phyloP scores from a whole-genome alignment of 2,113 vertebrate species.

The Noctilio leporinus region DNA sequence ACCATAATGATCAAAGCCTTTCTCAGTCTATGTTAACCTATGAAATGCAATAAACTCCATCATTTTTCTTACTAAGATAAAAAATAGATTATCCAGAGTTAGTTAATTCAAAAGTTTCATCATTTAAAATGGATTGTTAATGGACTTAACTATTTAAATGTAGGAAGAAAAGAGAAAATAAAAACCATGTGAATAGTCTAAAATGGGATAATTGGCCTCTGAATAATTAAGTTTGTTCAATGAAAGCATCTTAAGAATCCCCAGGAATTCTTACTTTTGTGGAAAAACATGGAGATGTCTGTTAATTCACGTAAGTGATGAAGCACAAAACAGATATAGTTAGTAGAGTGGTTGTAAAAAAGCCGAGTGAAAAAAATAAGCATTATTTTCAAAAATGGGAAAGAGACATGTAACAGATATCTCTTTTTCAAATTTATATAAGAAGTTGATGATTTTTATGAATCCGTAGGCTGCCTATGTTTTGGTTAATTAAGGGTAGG shows the following conservation, averaged over 20 bases:
- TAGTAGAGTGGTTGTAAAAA: background rate
- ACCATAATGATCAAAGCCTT: background rate
- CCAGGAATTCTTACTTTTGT: constrained; percentile 27
- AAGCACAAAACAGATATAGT: constrained; percentile 25
- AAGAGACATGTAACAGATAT: background rate
- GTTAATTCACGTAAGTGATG: constrained; percentile 4
- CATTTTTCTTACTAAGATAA: background rate
- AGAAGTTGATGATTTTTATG: background rate
- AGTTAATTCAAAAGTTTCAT: constrained; percentile 40
- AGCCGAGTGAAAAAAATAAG: background rate
- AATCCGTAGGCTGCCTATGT: background rate
- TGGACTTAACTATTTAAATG: constrained; percentile 33
- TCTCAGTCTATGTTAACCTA: background rate
- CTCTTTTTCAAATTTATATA: background rate
- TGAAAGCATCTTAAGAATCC: background rate
- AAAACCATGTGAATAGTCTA: constrained; percentile 34
- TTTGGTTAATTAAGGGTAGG: background rate
- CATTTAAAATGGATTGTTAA: background rate
- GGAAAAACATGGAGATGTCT: background rate
- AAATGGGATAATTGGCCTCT: constrained; percentile 29
- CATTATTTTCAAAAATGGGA: background rate
- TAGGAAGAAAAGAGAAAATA: constrained; percentile 22
- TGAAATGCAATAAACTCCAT: background rate
- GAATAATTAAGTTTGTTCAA: constrained; percentile 41
- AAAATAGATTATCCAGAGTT: background rate